Conservation (phyloP, 2,797 vertebrate genomes). For the Rhadinocentrus ornatus region DNA sequence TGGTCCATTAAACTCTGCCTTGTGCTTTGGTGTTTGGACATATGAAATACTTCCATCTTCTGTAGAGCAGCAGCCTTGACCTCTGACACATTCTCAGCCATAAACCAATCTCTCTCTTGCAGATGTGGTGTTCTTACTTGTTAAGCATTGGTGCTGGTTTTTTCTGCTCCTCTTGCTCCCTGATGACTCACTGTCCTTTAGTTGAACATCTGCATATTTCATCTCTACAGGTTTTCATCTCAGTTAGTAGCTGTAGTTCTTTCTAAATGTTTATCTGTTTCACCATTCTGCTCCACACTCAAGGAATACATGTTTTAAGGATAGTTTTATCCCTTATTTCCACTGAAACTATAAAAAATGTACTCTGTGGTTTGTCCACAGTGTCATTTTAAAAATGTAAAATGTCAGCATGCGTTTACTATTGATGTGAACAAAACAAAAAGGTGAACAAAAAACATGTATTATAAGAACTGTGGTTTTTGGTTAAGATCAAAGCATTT, state of each 20-base stretch:
- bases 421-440: too few species aligned
- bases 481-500: not conserved
- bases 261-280: slow-evolving; percentile 7
- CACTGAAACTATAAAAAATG: not conserved
- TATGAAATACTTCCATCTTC: slow-evolving; percentile 30
- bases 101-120: slow-evolving; percentile 20
- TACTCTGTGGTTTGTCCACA: too few species aligned
- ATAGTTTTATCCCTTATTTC: slow-evolving; percentile 18
- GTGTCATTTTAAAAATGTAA: too few species aligned
- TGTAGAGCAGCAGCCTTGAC: slow-evolving; percentile 21
- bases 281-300: not conserved
- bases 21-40: slow-evolving; percentile 24
- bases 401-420: too few species aligned
- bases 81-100: slow-evolving; percentile 38
- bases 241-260: slow-evolving; percentile 15
- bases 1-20: slow-evolving; percentile 28
- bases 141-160: slow-evolving; percentile 4
- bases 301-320: slow-evolving; percentile 4
- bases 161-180: slow-evolving; percentile 4
- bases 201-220: slow-evolving; percentile 49
- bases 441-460: too few species aligned
- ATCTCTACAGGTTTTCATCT: slow-evolving; percentile 15
- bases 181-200: slow-evolving; percentile 50
- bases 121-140: not conserved
- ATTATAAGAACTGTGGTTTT: not conserved